These are phyloP conservation scores for Ashinkailepas kermadecensis DNA, from an alignment of 2,888 invertebrate species.

Conservation along the genomic window DNA sequence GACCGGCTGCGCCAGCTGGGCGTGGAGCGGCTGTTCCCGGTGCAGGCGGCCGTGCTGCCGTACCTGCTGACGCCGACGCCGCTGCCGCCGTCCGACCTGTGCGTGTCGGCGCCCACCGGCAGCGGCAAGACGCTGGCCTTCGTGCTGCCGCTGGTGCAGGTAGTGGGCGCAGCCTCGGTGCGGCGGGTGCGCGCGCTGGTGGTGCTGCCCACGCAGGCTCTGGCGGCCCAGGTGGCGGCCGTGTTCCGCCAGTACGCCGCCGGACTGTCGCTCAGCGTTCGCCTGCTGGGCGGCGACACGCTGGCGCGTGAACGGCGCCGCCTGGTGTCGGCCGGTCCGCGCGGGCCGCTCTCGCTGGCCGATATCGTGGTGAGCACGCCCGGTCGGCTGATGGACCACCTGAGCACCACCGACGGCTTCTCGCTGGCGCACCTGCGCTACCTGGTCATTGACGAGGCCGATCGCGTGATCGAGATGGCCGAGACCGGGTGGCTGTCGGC, in stretches of 20 bases:
- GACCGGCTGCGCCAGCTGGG: conserved; percentile 49
- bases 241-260: conserved; percentile 62
- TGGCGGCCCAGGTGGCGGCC: conserved; percentile 77
- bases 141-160: conserved; percentile 81
- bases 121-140: conserved; percentile 95
- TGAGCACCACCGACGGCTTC: conserved; percentile 73
- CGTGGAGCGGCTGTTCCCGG: conserved; percentile 73
- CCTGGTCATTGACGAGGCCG: conserved; percentile 94
- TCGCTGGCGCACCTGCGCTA: conserved; percentile 59
- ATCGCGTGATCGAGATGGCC: conserved; percentile 63
- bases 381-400: conserved; percentile 84
- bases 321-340: neutral
- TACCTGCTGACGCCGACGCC: conserved; percentile 54
- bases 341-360: conserved; percentile 34
- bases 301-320: conserved; percentile 11
- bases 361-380: conserved; percentile 91
- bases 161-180: conserved; percentile 49
- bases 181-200: conserved; percentile 70
- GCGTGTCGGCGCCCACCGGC: conserved; percentile 95
- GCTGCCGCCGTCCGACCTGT: conserved; percentile 76
- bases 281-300: conserved; percentile 1
- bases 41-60: conserved; percentile 69
- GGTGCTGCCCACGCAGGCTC: conserved; percentile 85
- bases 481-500: conserved; percentile 86
- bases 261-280: conserved; percentile 49